Evolutionary conservation across 2,888 invertebrate genomes (phyloP).

Genomic region (Drosophila hamatofila): DNA sequence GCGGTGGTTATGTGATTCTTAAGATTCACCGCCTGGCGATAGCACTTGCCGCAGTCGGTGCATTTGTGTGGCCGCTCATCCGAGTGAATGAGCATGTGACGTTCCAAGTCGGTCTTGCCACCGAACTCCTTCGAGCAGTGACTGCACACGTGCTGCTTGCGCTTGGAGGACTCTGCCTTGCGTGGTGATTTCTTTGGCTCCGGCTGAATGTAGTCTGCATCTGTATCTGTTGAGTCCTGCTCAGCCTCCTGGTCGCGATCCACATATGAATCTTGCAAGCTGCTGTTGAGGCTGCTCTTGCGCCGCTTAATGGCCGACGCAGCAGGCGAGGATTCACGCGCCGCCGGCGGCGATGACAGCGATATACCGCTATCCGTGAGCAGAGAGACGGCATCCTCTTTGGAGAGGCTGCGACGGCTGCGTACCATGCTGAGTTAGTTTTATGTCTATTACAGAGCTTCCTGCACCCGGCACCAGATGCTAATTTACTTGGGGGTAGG

Average conservation of each 20-base stretch:
- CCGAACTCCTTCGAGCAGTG: slow-evolving; percentile 89
- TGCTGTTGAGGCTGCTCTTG: slow-evolving; percentile 64
- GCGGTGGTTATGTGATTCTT: slow-evolving; percentile 87
- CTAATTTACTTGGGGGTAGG: slow-evolving; percentile 40
- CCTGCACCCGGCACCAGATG: slow-evolving; percentile 56
- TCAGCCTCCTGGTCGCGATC: slow-evolving; percentile 27
- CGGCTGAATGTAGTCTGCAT: slow-evolving; percentile 59
- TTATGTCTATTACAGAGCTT: slow-evolving; percentile 40
- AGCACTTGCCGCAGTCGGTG: slow-evolving; percentile 88
- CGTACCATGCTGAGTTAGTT: slow-evolving; percentile 76
- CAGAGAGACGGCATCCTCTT: slow-evolving; percentile 81
- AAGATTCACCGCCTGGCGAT: slow-evolving; percentile 88
- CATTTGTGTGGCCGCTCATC: slow-evolving; percentile 89
- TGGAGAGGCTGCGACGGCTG: slow-evolving; percentile 82
- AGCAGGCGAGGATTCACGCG: slow-evolving; percentile 59
- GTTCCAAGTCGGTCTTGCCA: slow-evolving; percentile 88
- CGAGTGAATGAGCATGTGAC: slow-evolving; percentile 89
- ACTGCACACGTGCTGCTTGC: slow-evolving; percentile 87
- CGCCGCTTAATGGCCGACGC: slow-evolving; percentile 51
- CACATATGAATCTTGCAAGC: slow-evolving; percentile 51
- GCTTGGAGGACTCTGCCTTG: slow-evolving; percentile 41
- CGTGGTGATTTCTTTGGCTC: slow-evolving; percentile 34
- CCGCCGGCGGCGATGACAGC: slow-evolving; percentile 81
- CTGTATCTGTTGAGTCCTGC: slow-evolving; percentile 46
- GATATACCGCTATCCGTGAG: slow-evolving; percentile 83